A percentile compares a stretch with the other conserved stretches of the same genome.
Evolutionary conservation across 2,113 vertebrate genomes (phyloP).

Genomic region (Tachuris rubrigastra): DNA sequence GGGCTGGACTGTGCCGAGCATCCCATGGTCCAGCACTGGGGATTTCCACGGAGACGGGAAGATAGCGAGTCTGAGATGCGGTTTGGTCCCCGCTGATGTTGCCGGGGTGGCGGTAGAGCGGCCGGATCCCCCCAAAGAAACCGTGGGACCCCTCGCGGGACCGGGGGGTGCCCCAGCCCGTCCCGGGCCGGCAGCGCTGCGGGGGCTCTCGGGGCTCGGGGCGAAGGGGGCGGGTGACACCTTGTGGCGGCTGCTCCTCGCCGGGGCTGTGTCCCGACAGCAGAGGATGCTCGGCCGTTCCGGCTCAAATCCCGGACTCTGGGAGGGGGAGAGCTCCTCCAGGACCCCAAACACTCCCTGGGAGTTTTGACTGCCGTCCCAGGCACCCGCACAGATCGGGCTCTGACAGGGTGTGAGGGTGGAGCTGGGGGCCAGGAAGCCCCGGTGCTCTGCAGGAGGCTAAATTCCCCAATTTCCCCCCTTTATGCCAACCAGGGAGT

Average conservation of each 20-base stretch:
- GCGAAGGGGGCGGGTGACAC: constrained; percentile 33
- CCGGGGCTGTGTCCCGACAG: background rate
- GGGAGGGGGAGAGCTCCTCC: fast-evolving
- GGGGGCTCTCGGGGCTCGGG: background rate
- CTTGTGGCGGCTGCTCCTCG: background rate
- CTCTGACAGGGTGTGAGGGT: background rate
- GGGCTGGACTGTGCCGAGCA: background rate
- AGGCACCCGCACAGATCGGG: background rate
- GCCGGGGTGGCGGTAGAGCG: fast-evolving
- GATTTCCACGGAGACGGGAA: background rate
- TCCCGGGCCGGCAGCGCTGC: background rate
- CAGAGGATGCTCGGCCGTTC: background rate
- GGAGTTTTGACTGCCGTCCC: background rate
- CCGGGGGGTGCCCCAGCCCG: background rate
- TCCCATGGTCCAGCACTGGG: fast-evolving
- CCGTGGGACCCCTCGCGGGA: background rate
- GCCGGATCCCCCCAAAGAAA: background rate
- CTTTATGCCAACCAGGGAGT: background rate
- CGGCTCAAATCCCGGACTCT: fast-evolving
- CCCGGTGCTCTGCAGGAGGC: fast-evolving
- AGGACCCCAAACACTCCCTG: fast-evolving
- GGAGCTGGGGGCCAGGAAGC: background rate
- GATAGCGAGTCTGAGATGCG: background rate
- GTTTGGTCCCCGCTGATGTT: fast-evolving
- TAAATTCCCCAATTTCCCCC: fast-evolving